These are phyloP conservation scores for Protobothrops mucrosquamatus DNA, from an alignment of 2,113 vertebrate genomes.

Conservation along the genomic window DNA sequence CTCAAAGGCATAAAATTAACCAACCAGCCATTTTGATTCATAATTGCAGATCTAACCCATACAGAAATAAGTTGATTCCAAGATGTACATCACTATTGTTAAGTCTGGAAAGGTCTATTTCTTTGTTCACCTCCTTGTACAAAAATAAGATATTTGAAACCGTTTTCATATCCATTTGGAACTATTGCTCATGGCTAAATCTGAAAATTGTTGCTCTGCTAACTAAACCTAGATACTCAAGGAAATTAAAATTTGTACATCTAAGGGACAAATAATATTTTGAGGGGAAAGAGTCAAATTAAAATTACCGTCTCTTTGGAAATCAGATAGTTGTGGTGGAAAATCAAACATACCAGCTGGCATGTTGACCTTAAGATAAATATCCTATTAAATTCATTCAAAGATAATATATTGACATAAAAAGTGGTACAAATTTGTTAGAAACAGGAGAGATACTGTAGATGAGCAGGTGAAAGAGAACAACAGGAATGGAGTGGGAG, in stretches of 20 bases:
- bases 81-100: neutral
- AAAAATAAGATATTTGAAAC: neutral
- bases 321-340: conserved; percentile 1
- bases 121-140: neutral
- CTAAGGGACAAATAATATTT: neutral
- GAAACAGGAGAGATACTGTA: neutral
- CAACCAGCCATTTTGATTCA: neutral
- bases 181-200: neutral
- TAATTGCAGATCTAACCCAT: no score
- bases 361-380: neutral
- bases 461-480: neutral
- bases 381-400: conserved; percentile 3
- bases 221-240: neutral
- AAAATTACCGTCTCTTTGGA: neutral
- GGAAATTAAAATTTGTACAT: neutral
- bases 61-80: neutral
- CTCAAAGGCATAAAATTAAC: no score
- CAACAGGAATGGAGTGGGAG: neutral
- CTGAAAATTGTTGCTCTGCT: neutral
- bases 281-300: neutral
- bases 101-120: neutral
- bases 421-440: neutral
- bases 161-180: neutral
- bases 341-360: conserved; percentile 10
- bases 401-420: conserved; percentile 11